Percentiles rank a stretch among this genome's conserved stretches.
These are phyloP conservation scores for Brachionus asplanchnoidis DNA, from an alignment of 1,140 invertebrate genomes.

Conservation along the genomic window DNA sequence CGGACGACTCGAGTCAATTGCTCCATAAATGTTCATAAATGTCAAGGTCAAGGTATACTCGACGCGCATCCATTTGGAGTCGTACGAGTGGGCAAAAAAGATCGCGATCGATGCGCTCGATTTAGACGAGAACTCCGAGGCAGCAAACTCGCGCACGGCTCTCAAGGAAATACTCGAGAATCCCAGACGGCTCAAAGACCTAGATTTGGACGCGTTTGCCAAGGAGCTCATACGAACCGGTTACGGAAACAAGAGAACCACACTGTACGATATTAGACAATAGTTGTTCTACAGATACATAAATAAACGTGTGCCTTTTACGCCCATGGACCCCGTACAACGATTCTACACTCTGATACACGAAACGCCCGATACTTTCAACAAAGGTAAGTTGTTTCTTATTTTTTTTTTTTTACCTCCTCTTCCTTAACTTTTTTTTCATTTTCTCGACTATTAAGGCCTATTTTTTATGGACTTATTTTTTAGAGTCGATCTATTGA, in stretches of 20 bases:
- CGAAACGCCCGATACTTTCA: constrained; percentile 89
- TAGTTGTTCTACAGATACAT: constrained; percentile 93
- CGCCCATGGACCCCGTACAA: constrained; percentile 74
- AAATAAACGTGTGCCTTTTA: constrained; percentile 76
- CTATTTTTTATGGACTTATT: no score
- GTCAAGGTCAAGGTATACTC: no score
- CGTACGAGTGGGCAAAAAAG: constrained; percentile 97
- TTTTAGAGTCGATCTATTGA: no score
- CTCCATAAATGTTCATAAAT: no score
- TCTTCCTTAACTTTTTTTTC: no score
- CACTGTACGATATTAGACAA: constrained; percentile 90
- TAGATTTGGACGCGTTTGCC: constrained; percentile 96
- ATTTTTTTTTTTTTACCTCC: no score
- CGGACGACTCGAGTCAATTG: neutral
- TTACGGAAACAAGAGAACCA: constrained; percentile 93
- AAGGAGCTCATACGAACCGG: constrained; percentile 81
- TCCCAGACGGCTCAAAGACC: constrained; percentile 86
- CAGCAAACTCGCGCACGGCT: constrained; percentile 83
- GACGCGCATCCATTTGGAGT: constrained; percentile 95
- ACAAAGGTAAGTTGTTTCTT: constrained; percentile 75
- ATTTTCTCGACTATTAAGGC: no score
- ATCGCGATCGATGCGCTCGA: constrained; percentile 99
- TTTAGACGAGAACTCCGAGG: constrained; percentile 77
- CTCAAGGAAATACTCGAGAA: constrained; percentile 91
- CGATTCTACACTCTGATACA: constrained; percentile 93